Evolutionary conservation across 2,888 invertebrate species (phyloP), one percentile per base, ranked within the genome.

Genomic region (Labia minor): DNA sequence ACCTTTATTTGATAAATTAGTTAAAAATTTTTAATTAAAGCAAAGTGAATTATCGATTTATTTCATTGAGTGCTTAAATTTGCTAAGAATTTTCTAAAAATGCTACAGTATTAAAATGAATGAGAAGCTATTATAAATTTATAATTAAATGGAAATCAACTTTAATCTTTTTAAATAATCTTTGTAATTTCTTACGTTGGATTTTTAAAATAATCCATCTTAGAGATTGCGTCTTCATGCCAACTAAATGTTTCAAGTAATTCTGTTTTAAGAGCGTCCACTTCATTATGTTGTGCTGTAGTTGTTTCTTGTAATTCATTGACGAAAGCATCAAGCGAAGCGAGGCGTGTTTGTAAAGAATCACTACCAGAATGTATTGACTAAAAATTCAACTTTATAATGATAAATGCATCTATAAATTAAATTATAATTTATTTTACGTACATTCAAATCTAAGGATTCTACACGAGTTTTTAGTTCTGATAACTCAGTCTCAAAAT

Each of bases 401-500:
- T 26, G 4, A 26, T 26, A 64, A 67, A 19, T 61, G 63, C n/a
- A 65, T 65, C 18, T 62, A 64, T n/a, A 19, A 1, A 68, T 64
- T 65, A 49, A 8, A n/a, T 49, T 49, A 49, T 49, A 49, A 65
- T 37, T 71, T 63, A 72, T 70, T 26, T 74, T 26, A 8, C 8
- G 70, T 20, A 68, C 68, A 69, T 83, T 81, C 1, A 84, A 75
- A 19, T 79, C 78, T 19, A 49, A 14, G 2, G 49, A 49, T 49
- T 76, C 76, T 0, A 84, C 82, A 68, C 83, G 82, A 14, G 80
- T 76, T 70, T 83, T 79, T 70, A 88, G 78, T 68, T 83, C 83
- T 69, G 82, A 81, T 19, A 90, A 73, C 72, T 90, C 89, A 70
- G 79, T 77, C 73, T 86, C 85, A 73, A 90, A 86, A 33, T 82